Percentiles rank a stretch among this genome's conserved stretches.
Conservation (phyloP, 1,140 invertebrate species). For the Protaetia brevitarsis region DNA sequence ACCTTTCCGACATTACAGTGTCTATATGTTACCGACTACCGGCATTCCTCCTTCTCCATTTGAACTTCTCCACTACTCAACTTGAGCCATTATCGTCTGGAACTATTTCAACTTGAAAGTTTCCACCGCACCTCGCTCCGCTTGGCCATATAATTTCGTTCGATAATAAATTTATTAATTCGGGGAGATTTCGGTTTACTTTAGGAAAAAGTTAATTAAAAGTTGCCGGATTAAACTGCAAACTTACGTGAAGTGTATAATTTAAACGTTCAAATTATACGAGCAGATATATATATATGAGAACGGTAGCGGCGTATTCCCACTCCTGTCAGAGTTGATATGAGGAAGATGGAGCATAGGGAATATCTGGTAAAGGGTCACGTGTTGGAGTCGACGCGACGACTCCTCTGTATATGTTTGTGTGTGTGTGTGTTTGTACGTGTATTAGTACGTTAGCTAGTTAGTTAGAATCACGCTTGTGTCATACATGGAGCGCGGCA, state of each 20-base stretch:
- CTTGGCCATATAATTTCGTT: background rate
- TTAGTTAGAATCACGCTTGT: background rate
- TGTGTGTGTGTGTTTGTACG: background rate
- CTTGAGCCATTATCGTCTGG: background rate
- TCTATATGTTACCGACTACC: background rate
- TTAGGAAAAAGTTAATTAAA: constrained; percentile 14
- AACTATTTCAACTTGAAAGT: background rate
- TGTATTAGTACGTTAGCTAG: background rate
- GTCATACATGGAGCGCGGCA: background rate
- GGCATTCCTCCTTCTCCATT: background rate
- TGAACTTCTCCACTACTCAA: background rate
- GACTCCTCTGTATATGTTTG: background rate
- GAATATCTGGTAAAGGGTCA: background rate
- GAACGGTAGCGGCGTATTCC: background rate
- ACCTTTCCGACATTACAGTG: background rate
- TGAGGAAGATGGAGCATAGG: background rate
- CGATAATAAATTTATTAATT: constrained; percentile 16
- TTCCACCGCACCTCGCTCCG: background rate
- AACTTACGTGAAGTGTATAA: background rate
- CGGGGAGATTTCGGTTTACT: background rate
- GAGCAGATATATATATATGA: background rate
- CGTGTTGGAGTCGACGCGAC: background rate
- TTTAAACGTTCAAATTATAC: background rate
- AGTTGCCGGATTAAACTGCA: background rate
- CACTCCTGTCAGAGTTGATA: background rate